Conservation (phyloP, 2,888 invertebrate species). For the Noctua fimbriata region DNA sequence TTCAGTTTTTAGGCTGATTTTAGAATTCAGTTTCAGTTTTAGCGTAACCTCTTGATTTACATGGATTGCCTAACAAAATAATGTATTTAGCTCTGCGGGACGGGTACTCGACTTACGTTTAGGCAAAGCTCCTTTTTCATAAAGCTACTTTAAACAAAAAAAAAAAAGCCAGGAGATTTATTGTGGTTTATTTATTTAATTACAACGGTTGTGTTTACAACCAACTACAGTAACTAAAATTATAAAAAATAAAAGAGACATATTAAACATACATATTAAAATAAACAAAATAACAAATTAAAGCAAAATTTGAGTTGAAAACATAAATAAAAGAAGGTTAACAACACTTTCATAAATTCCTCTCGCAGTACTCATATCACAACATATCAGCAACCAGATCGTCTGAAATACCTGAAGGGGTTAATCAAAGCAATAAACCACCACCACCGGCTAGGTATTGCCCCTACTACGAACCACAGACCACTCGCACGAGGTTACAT, state of each 20-base stretch:
- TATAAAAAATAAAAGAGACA: too few relatives aligned
- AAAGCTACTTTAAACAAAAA: not conserved
- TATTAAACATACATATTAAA: too few relatives aligned
- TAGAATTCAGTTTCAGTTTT: not conserved
- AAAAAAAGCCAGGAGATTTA: not conserved
- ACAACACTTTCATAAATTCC: too few relatives aligned
- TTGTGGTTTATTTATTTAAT: too few relatives aligned
- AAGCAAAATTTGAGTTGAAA: too few relatives aligned
- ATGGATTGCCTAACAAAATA: not conserved
- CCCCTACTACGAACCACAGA: not conserved
- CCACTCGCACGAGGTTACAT: slow-evolving; percentile 40
- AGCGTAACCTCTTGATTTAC: not conserved
- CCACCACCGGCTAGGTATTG: not conserved
- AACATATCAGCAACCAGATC: too few relatives aligned
- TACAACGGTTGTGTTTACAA: too few relatives aligned
- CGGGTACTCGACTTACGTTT: not conserved
- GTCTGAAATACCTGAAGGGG: too few relatives aligned
- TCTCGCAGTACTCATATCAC: too few relatives aligned
- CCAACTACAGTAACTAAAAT: too few relatives aligned
- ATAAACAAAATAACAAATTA: too few relatives aligned
- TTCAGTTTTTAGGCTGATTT: not conserved
- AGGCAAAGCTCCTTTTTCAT: not conserved
- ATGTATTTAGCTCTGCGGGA: not conserved
- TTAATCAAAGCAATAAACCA: not conserved
- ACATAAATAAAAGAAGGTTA: too few relatives aligned